Evolutionary conservation across 2,888 invertebrate genomes (phyloP), one percentile per base, ranked within the genome.

Genomic region (Drosophila pegasa): DNA sequence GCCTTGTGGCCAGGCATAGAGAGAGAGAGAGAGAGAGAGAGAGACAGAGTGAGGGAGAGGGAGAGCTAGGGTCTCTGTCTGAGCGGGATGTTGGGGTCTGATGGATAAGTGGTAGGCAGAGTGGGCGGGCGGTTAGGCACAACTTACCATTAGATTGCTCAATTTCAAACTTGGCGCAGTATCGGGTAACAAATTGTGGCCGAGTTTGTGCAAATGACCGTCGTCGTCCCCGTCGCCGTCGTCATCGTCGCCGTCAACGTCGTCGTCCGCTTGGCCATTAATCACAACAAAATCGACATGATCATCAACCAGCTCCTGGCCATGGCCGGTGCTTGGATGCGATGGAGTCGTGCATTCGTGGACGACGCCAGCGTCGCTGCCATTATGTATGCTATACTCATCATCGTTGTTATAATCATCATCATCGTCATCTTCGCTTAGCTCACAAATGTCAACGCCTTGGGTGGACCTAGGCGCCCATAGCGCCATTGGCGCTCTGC

Each of bases 61-160:
- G n/a, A n/a, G n/a, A n/a, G n/a, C n/a, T 45, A 14, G 31, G 55
- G 55, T 33, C 9, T 33, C 2, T 37, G n/a, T 14, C 18, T 37
- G 47, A 6, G 38, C 29, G 40, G 20, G 52, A 31, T 31, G 31
- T 29, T n/a, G 22, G 40, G 29, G 29, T 29, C n/a, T 22, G 14
- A 45, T 45, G 43, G 58, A 45, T 61, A 40, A 57, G 57, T 41
- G 38, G 57, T 47, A 29, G n/a, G 20, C 9, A 14, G 43, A 29
- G 43, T 20, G 27, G 50, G 35, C 3, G 37, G 55, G n/a, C 33
- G 29, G 41, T 38, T 27, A 7, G 66, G 50, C 35, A 70, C 60
- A 70, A 90, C 91, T 92, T 90, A 92, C 92, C 92, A 92, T 92
- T 80, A 92, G 91, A 88, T 92, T 91, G 83, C 92, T 92, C 82